phyloP scores from a whole-genome alignment of 2,888 invertebrate genomes.

The Mechanitis messenoides region DNA sequence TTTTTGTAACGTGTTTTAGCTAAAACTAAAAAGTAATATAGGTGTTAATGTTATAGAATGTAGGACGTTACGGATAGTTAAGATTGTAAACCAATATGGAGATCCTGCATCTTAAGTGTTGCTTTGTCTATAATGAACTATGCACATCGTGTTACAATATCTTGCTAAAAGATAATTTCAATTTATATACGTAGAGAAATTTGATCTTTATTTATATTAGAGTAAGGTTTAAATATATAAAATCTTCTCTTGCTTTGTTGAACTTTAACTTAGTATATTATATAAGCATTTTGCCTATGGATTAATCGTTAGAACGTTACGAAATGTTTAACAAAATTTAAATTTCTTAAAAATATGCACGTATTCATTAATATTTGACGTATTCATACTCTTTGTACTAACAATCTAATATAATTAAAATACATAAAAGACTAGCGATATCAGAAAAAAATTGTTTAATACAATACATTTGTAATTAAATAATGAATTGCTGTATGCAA shows the following conservation, averaged over 20 bases:
- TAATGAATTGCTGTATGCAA: too few species aligned
- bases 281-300: slow-evolving; percentile 6
- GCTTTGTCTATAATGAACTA: slow-evolving; percentile 3
- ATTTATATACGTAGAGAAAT: background rate
- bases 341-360: too few species aligned
- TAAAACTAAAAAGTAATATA: background rate
- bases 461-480: too few species aligned
- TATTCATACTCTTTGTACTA: too few species aligned
- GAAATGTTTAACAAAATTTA: too few species aligned
- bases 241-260: background rate
- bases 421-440: too few species aligned
- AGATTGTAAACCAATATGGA: background rate
- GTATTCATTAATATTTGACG: too few species aligned
- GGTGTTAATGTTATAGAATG: slow-evolving; percentile 1
- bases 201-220: background rate
- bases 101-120: slow-evolving; percentile 2
- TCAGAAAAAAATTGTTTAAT: too few species aligned
- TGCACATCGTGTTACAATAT: background rate
- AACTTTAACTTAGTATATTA: background rate
- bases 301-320: background rate
- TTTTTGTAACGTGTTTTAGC: background rate
- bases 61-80: background rate
- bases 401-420: too few species aligned
- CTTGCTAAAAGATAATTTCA: slow-evolving; percentile 1
- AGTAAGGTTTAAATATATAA: background rate